These are phyloP conservation scores for Misgurnus anguillicaudatus DNA, from an alignment of 2,113 vertebrate genomes.

Conservation along the genomic window DNA sequence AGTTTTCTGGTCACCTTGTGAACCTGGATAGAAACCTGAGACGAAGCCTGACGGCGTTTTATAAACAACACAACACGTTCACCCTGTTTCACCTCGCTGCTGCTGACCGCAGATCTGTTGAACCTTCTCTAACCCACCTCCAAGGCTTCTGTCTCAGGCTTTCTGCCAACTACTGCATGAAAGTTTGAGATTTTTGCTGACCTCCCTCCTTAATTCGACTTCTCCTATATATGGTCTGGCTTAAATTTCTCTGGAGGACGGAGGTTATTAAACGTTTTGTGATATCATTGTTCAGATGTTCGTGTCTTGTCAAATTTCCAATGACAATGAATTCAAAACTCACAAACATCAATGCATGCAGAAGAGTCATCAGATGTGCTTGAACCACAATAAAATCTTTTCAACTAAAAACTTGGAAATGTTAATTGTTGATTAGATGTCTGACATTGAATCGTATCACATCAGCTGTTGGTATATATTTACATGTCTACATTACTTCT, in stretches of 20 bases:
- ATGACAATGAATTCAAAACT: too few relatives aligned
- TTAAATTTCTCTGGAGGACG: neutral
- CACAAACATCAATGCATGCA: too few relatives aligned
- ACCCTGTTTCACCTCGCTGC: constrained; percentile 7
- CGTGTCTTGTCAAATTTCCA: neutral
- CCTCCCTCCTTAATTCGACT: neutral
- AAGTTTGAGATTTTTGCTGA: neutral
- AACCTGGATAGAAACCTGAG: constrained; percentile 38
- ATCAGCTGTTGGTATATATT: neutral
- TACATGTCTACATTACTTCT: neutral
- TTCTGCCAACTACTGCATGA: constrained; percentile 31
- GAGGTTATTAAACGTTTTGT: neutral
- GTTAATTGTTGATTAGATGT: neutral
- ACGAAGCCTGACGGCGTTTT: constrained; percentile 5
- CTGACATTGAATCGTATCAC: neutral
- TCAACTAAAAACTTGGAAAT: too few relatives aligned
- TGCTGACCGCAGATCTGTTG: neutral
- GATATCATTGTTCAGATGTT: neutral
- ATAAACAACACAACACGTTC: constrained; percentile 12
- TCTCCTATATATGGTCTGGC: neutral
- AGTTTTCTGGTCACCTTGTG: constrained; percentile 42
- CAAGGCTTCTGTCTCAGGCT: neutral
- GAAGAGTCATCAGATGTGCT: too few relatives aligned
- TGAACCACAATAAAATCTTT: too few relatives aligned
- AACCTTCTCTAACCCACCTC: constrained; percentile 36